phyloP scores from a whole-genome alignment of 2,888 invertebrate genomes.

The Chesias legatella region DNA sequence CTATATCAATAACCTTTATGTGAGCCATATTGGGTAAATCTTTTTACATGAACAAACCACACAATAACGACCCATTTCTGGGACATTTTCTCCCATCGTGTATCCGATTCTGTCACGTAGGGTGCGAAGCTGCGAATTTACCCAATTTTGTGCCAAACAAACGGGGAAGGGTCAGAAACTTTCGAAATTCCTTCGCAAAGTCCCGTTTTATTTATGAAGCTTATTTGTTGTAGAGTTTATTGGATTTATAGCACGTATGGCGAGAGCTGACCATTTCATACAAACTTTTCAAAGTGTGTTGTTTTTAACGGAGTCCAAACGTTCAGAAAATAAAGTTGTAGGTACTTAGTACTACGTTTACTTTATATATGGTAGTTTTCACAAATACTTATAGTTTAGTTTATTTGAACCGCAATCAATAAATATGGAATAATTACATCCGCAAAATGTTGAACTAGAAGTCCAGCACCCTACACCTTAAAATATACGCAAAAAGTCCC shows the following conservation, averaged over 20 bases:
- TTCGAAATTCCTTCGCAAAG: slow-evolving; percentile 9
- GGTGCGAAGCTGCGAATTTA: slow-evolving; percentile 1
- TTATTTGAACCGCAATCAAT: too few relatives aligned
- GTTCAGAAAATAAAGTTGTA: too few relatives aligned
- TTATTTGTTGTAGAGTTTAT: slow-evolving; percentile 13
- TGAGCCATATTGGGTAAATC: background rate
- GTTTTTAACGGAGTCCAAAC: too few relatives aligned
- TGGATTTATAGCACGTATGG: slow-evolving; percentile 6
- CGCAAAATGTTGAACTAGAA: too few relatives aligned
- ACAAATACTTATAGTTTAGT: too few relatives aligned
- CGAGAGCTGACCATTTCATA: background rate
- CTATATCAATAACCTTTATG: background rate
- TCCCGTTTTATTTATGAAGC: slow-evolving; percentile 13
- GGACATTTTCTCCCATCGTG: slow-evolving; percentile 5
- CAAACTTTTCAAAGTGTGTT: background rate
- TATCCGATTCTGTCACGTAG: slow-evolving; percentile 6
- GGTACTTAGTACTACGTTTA: too few relatives aligned
- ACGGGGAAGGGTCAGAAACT: slow-evolving; percentile 11
- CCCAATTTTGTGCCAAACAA: slow-evolving; percentile 9
- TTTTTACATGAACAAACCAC: background rate
- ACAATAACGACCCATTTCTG: slow-evolving; percentile 7
- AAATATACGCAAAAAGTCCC: too few relatives aligned
- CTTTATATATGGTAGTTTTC: too few relatives aligned
- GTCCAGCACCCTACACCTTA: too few relatives aligned
- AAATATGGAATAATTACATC: too few relatives aligned